These are phyloP conservation scores for Rhinella marina DNA, from an alignment of 2,797 vertebrate genomes.

Conservation along the genomic window DNA sequence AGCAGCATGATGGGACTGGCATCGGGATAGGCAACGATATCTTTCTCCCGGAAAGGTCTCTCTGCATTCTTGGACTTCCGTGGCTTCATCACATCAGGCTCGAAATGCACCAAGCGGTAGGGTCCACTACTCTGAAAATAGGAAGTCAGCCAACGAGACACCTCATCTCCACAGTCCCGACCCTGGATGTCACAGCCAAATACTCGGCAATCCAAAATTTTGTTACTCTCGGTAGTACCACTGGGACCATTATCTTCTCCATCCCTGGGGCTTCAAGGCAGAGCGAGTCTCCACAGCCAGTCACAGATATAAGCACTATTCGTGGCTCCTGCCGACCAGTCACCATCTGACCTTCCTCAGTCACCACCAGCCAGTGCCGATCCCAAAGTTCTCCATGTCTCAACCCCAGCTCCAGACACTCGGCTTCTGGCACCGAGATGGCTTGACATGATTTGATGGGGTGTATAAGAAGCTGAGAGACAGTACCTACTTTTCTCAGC, in stretches of 20 bases:
- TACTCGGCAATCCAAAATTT: conserved; percentile 83
- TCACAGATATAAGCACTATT: conserved; percentile 83
- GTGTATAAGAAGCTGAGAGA: conserved; percentile 83
- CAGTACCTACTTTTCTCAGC: conserved; percentile 80
- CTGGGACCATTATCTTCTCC: conserved; percentile 78
- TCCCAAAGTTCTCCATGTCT: conserved; percentile 74
- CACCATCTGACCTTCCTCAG: conserved; percentile 88
- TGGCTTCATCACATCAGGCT: conserved; percentile 78
- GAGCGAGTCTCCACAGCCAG: conserved; percentile 68
- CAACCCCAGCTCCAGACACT: conserved; percentile 79
- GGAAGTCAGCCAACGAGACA: conserved; percentile 83
- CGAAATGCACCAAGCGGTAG: conserved; percentile 87
- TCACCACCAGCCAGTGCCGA: conserved; percentile 91
- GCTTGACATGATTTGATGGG: conserved; percentile 89
- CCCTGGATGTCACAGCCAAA: conserved; percentile 85
- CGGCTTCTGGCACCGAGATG: conserved; percentile 74
- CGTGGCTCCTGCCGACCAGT: conserved; percentile 90
- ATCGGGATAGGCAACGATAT: conserved; percentile 83
- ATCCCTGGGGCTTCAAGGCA: conserved; percentile 80
- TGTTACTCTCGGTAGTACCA: conserved; percentile 71
- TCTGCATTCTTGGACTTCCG: conserved; percentile 68
- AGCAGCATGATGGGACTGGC: conserved; percentile 84
- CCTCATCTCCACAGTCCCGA: conserved; percentile 87
- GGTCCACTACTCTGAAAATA: conserved; percentile 78
- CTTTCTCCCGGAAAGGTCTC: conserved; percentile 65